Evolutionary conservation across 2,888 invertebrate species (phyloP), one percentile per base, ranked within the genome.

Genomic region (Subacronicta megacephala): DNA sequence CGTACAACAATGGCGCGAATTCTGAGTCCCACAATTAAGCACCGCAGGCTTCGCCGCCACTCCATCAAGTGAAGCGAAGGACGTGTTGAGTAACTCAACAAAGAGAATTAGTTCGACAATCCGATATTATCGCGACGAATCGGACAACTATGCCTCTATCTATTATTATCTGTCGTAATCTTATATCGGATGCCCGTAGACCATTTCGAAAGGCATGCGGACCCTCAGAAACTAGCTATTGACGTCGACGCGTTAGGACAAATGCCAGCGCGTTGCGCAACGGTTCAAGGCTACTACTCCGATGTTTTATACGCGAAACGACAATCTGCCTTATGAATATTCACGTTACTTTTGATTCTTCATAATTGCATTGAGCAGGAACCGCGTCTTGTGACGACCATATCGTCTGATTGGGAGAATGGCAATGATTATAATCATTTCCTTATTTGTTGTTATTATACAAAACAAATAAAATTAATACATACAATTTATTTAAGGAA

Each of bases 261-360:
- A 90, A 90, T 87, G 85, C 78, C 85, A 81, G 61, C 59, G 47
- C 52, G 75, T 89, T 89, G 82, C 87, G 87, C 85, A 89, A 90
- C 75, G 81, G 91, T 90, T 92, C 92, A 93, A 93, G 91, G 92
- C 78, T 86, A 84, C 79, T 75, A 80, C 67, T 61, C 52, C 51
- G 66, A 72, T 77, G 75, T 71, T 75, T 77, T 75, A 74, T 63
- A 58, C 71, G 67, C 66, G 70, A 82, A 80, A 73, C 79, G 78
- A 80, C 81, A 81, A 77, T 78, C 54, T 62, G 72, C 53, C 73
- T 80, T 67, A 80, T 77, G 75, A 79, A 82, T 77, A 84, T 77
- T 78, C 73, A 79, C 63, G 62, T 72, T 81, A 74, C 74, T 59
- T 54, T 65, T 62, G 58, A 62, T 56, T 38, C 57, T 62, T 50